Evolutionary conservation across 2,888 invertebrate genomes (phyloP).

Genomic region (Crepidodera aurea): DNA sequence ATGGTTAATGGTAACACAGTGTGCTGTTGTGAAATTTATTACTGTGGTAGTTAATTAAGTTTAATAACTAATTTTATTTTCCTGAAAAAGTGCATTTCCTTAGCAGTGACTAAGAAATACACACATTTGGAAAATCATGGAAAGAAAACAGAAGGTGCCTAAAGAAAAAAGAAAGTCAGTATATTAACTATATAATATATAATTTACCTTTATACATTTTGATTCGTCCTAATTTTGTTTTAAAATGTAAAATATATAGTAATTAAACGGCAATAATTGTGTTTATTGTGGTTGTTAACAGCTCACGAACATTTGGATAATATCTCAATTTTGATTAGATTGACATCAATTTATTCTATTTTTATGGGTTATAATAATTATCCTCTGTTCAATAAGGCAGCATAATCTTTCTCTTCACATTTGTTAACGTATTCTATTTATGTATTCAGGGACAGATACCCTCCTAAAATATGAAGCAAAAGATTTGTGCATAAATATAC

Average conservation of each 20-base stretch:
- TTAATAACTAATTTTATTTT: slow-evolving; percentile 37
- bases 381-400: not conserved
- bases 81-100: slow-evolving; percentile 54
- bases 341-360: not conserved
- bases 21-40: slow-evolving; percentile 14
- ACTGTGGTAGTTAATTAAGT: not conserved
- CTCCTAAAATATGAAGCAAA: too few relatives aligned
- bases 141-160: slow-evolving; percentile 57
- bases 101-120: slow-evolving; percentile 61
- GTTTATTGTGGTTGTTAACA: not conserved
- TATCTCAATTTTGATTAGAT: not conserved
- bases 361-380: not conserved
- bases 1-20: not conserved
- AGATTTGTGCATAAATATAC: too few relatives aligned
- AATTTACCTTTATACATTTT: too few relatives aligned
- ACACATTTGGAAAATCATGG: slow-evolving; percentile 49
- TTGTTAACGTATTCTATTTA: too few relatives aligned
- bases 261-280: too few relatives aligned
- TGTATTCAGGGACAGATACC: too few relatives aligned
- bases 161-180: slow-evolving; percentile 78
- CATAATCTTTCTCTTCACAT: too few relatives aligned
- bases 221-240: too few relatives aligned
- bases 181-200: slow-evolving; percentile 5
- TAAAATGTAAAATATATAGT: too few relatives aligned
- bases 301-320: not conserved